These are phyloP conservation scores for Magallana nippona DNA, from an alignment of 2,888 invertebrate species.

Conservation along the genomic window DNA sequence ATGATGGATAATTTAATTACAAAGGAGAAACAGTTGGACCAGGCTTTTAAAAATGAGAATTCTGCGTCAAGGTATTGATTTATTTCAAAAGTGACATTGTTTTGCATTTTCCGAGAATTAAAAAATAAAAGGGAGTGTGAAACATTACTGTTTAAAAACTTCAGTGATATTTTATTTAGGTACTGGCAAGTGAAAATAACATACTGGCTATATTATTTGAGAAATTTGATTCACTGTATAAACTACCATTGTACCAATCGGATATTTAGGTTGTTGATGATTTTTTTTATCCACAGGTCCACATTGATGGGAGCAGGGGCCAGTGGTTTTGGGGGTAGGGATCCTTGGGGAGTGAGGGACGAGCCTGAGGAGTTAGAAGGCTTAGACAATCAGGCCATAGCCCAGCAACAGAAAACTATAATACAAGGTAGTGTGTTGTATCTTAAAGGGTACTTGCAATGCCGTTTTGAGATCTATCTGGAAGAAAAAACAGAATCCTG, in stretches of 20 bases:
- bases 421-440: constrained; percentile 81
- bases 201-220: too few relatives aligned
- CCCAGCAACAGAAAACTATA: constrained; percentile 83
- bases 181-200: too few relatives aligned
- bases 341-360: constrained; percentile 79
- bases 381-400: constrained; percentile 81
- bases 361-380: constrained; percentile 76
- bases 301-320: constrained; percentile 61
- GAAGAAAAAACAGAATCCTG: too few relatives aligned
- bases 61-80: constrained; percentile 62
- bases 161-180: too few relatives aligned
- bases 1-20: constrained; percentile 77
- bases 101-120: too few relatives aligned
- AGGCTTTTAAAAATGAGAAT: constrained; percentile 73
- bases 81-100: background rate
- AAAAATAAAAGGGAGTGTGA: too few relatives aligned
- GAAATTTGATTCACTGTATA: too few relatives aligned
- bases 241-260: background rate
- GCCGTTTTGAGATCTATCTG: background rate
- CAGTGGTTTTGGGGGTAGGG: constrained; percentile 57
- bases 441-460: too few relatives aligned
- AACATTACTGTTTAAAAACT: too few relatives aligned
- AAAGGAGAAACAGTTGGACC: constrained; percentile 78
- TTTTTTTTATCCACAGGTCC: constrained; percentile 52
- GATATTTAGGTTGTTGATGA: background rate